phyloP scores from a whole-genome alignment of 2,797 vertebrate genomes.

The Micromesistius poutassou region DNA sequence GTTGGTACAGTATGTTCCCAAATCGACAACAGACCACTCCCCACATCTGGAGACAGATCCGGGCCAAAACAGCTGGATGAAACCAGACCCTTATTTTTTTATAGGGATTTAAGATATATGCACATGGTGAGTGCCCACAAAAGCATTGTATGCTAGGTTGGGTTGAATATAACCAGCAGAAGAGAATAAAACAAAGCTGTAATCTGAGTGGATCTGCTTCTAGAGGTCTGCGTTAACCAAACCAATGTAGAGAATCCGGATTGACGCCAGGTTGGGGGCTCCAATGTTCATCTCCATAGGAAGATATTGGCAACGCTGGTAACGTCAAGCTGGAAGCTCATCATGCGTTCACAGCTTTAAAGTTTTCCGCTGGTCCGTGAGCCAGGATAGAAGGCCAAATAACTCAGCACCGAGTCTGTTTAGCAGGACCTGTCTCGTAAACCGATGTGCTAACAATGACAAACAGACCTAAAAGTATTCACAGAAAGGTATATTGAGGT shows the following conservation, averaged over 20 bases:
- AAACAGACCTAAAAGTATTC: background rate
- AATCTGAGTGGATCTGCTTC: no score
- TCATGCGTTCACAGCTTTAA: background rate
- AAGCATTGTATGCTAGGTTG: no score
- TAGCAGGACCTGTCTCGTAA: background rate
- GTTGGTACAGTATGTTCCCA: constrained; percentile 24
- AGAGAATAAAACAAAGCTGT: no score
- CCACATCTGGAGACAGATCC: constrained; percentile 5
- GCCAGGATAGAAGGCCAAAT: background rate
- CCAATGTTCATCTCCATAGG: background rate
- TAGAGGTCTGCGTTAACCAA: background rate
- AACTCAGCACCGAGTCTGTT: background rate
- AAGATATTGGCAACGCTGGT: background rate
- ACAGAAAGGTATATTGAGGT: no score
- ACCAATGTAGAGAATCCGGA: background rate
- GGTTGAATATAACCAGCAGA: no score
- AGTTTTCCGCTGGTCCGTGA: background rate
- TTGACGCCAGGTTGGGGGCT: background rate
- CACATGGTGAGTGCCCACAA: background rate
- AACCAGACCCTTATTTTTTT: background rate
- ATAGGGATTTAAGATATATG: background rate
- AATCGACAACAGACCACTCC: constrained; percentile 26
- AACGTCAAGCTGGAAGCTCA: background rate
- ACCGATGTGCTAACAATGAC: background rate
- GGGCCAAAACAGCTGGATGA: background rate